Conservation (phyloP, 35 echinoderm and acorn worm species). For the Heliocidaris erythrogramma region DNA sequence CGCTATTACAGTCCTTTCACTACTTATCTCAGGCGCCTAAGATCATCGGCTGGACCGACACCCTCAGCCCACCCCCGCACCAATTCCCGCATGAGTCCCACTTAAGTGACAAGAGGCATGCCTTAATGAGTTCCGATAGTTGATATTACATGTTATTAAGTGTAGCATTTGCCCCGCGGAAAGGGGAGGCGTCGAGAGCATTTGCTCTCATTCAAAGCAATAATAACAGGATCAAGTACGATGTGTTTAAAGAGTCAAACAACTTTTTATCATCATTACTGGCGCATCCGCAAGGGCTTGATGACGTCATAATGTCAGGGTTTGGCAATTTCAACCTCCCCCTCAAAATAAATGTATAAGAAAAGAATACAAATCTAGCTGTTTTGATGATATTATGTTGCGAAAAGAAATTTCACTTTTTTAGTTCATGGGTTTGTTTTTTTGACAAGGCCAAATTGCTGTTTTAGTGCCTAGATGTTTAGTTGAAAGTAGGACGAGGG, state of each 20-base stretch:
- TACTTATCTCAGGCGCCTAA: not conserved
- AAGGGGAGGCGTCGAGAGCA: not conserved
- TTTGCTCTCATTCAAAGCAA: constrained; percentile 2
- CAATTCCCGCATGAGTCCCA: not conserved
- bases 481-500: not conserved
- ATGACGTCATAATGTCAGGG: not conserved
- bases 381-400: not conserved
- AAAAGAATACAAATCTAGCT: not conserved
- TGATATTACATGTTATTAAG: constrained; percentile 8
- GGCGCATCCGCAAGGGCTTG: not conserved
- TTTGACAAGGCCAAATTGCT: not conserved
- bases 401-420: not conserved
- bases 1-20: too few relatives aligned
- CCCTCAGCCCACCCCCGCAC: not conserved
- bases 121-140: constrained; percentile 2
- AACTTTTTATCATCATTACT: not conserved
- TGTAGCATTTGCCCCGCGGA: not conserved
- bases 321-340: not conserved
- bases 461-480: not conserved
- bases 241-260: not conserved
- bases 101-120: not conserved
- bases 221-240: not conserved
- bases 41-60: not conserved
- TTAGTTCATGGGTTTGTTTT: not conserved
- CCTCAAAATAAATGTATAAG: not conserved